Evolutionary conservation across 2,113 vertebrate genomes (phyloP).

Genomic region (Lamprotornis superbus): DNA sequence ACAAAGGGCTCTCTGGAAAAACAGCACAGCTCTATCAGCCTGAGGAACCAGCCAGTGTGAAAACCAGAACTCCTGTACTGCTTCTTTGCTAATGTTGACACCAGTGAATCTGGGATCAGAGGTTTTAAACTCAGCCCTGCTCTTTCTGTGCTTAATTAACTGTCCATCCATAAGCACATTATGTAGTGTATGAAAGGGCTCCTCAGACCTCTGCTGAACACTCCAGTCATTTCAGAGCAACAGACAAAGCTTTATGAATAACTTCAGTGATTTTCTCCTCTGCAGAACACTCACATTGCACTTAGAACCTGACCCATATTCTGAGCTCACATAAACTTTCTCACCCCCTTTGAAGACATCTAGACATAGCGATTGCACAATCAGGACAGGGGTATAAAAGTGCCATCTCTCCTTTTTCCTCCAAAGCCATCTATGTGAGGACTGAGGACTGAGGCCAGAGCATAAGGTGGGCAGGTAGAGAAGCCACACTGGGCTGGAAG

Average conservation of each 20-base stretch:
- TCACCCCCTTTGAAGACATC: not conserved
- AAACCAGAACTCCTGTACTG: slow-evolving; percentile 2
- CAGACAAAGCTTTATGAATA: not conserved
- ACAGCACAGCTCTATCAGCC: not conserved
- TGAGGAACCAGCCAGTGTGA: not conserved
- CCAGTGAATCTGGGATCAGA: not conserved
- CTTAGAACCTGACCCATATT: not conserved
- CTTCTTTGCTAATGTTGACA: not conserved
- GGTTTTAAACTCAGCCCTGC: not conserved
- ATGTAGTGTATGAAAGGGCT: not conserved
- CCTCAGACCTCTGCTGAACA: not conserved
- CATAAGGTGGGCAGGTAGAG: not conserved
- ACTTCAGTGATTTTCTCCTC: not conserved
- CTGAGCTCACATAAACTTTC: not conserved
- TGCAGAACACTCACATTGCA: not conserved
- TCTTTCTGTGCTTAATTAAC: slow-evolving; percentile 29
- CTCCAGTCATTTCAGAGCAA: not conserved
- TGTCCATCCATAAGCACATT: not conserved
- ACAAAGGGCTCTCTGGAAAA: not conserved
- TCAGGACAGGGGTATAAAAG: not conserved
- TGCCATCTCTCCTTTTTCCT: not conserved
- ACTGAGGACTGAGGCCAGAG: not conserved
- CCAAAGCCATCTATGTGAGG: not conserved
- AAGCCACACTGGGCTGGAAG: not conserved
- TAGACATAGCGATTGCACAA: not conserved